Percentiles rank a stretch among this genome's conserved stretches.
Conservation (phyloP, 2,888 invertebrate species). For the Dicyrtoma fusca region DNA sequence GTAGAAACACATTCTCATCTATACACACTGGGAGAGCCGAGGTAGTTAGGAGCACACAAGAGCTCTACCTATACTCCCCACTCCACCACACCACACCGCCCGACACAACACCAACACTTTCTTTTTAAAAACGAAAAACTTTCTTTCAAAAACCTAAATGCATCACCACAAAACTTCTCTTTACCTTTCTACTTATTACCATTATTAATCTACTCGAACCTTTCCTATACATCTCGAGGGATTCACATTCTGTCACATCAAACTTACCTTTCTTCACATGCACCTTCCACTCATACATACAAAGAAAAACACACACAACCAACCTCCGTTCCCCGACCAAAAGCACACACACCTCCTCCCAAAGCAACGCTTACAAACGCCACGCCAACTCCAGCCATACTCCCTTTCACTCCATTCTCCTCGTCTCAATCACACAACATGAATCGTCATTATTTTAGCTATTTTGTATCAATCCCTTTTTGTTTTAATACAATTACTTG, state of each 20-base stretch:
- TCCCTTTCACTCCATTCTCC: neutral
- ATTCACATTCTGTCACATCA: slow-evolving; percentile 7
- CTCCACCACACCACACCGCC: neutral
- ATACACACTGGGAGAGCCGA: too few relatives aligned
- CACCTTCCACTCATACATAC: neutral
- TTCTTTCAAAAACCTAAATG: slow-evolving; percentile 33
- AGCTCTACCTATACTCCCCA: neutral
- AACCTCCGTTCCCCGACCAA: too few relatives aligned
- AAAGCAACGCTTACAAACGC: too few relatives aligned
- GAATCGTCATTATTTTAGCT: slow-evolving; percentile 1
- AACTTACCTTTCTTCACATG: slow-evolving; percentile 1
- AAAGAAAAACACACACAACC: neutral
- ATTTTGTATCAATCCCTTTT: slow-evolving; percentile 7
- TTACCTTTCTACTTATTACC: slow-evolving; percentile 30
- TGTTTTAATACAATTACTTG: slow-evolving; percentile 14
- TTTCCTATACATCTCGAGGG: neutral
- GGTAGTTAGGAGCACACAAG: too few relatives aligned
- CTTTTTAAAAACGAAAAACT: slow-evolving; percentile 3
- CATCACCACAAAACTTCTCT: slow-evolving; percentile 27
- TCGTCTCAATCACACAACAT: neutral
- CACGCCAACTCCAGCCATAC: neutral
- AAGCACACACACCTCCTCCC: too few relatives aligned
- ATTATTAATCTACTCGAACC: slow-evolving; percentile 23
- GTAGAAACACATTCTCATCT: neutral
- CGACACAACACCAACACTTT: too few relatives aligned